phyloP scores from a whole-genome alignment of 2,113 vertebrate species.

The Barnardius zonarius region DNA sequence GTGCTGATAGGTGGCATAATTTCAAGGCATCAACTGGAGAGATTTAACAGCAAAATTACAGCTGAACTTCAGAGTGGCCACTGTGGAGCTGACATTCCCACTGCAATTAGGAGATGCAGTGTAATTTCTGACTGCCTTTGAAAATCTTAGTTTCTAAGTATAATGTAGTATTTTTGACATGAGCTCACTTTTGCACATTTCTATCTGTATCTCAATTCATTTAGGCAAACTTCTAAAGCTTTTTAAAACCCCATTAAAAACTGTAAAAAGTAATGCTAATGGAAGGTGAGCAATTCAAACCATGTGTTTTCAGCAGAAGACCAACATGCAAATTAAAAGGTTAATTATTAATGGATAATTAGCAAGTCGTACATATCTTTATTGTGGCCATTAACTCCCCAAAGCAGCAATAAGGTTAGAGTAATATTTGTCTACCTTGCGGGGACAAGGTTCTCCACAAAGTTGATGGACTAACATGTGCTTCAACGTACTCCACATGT shows the following conservation, averaged over 20 bases:
- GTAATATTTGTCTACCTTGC: neutral
- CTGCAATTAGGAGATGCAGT: neutral
- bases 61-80: neutral
- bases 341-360: slow-evolving; percentile 9
- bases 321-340: neutral
- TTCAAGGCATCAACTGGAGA: neutral
- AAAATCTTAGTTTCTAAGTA: neutral
- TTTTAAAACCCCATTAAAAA: neutral
- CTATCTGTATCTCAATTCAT: neutral
- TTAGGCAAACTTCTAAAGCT: neutral
- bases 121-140: neutral
- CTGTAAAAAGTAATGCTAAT: neutral
- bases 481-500: neutral
- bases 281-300: neutral
- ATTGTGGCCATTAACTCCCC: neutral
- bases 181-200: neutral
- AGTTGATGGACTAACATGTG: neutral
- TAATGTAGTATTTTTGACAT: neutral
- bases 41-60: neutral
- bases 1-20: neutral
- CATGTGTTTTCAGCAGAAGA: neutral
- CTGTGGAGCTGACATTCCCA: neutral
- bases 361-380: neutral
- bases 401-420: neutral
- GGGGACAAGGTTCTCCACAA: neutral